Evolutionary conservation across 2,113 vertebrate genomes (phyloP).

Genomic region (Neomonachus schauinslandi): DNA sequence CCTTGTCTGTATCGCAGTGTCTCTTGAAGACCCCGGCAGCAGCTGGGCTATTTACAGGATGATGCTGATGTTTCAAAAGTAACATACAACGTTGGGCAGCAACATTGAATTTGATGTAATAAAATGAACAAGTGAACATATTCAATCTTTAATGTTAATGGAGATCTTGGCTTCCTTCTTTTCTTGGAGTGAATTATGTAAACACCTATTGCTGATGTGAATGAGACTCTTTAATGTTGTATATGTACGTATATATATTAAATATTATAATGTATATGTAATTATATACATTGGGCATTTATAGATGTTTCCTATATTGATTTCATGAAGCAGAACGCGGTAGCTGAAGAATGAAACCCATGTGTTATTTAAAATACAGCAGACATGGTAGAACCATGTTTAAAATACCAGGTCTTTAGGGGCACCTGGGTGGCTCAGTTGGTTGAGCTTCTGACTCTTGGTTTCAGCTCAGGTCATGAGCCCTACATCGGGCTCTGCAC

Average conservation of each 20-base stretch:
- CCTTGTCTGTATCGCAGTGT: accelerated
- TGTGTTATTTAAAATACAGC: not conserved
- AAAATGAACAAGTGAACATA: not conserved
- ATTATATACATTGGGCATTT: not conserved
- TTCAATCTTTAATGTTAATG: not conserved
- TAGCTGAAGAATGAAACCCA: not conserved
- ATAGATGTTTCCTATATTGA: not conserved
- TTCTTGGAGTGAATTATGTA: not conserved
- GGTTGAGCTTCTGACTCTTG: not conserved
- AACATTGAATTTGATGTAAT: not conserved
- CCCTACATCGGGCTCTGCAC: not conserved
- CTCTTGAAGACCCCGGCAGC: not conserved
- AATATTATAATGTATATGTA: not conserved
- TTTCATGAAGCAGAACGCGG: not conserved
- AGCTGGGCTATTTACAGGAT: not conserved
- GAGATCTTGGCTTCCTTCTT: not conserved
- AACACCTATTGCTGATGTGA: not conserved
- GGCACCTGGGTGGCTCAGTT: not conserved
- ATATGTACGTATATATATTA: not conserved
- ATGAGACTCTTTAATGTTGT: not conserved
- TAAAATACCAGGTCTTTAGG: not conserved
- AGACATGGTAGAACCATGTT: not conserved
- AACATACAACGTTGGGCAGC: not conserved
- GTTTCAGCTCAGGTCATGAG: not conserved
- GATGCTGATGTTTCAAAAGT: not conserved